These are phyloP conservation scores for Patella ulyssiponensis DNA, from an alignment of 2,888 invertebrate species.

Conservation along the genomic window DNA sequence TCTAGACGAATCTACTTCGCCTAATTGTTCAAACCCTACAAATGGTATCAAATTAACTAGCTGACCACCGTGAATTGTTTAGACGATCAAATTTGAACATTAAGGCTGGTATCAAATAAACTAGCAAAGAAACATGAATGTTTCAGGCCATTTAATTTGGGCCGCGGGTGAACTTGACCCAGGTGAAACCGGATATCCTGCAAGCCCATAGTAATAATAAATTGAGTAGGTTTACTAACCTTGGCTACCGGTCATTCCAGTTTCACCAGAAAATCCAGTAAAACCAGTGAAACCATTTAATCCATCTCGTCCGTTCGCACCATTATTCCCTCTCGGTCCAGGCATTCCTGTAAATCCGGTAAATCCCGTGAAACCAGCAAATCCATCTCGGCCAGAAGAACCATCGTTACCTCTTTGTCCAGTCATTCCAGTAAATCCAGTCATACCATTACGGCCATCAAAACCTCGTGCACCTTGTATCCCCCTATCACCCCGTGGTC, in stretches of 20 bases:
- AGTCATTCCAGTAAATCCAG: background rate
- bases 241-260: background rate
- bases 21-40: too few species aligned
- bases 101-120: too few species aligned
- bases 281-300: background rate
- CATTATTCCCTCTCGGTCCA: background rate
- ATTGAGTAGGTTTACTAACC: background rate
- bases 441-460: background rate
- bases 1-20: too few species aligned
- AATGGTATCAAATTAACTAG: too few species aligned
- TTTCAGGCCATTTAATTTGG: too few species aligned
- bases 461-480: background rate
- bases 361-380: background rate
- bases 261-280: background rate
- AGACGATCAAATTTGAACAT: too few species aligned
- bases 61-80: too few species aligned
- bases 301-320: background rate
- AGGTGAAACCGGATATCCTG: too few species aligned
- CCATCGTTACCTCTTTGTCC: background rate
- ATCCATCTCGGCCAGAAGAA: background rate
- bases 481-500: background rate
- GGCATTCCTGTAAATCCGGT: slow-evolving; percentile 17
- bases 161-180: too few species aligned
- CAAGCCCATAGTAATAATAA: too few species aligned
- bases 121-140: too few species aligned